Conservation (phyloP, 2,113 vertebrate genomes). For the Psittacara wagleri region DNA sequence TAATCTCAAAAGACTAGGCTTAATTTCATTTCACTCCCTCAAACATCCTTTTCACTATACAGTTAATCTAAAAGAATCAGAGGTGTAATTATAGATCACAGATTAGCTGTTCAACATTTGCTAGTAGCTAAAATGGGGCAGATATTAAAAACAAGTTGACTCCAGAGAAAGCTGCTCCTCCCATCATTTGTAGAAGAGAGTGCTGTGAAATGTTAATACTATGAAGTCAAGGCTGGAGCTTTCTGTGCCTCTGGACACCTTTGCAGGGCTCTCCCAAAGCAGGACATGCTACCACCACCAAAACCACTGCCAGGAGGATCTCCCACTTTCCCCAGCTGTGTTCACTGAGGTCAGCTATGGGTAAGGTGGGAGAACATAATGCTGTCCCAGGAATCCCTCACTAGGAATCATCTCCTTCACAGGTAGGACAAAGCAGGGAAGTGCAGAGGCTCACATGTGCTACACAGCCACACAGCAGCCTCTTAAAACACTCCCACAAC, state of each 20-base stretch:
- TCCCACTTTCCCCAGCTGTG: neutral
- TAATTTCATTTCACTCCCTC: conserved; percentile 63
- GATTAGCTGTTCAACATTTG: conserved; percentile 11
- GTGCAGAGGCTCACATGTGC: neutral
- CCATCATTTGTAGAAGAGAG: neutral
- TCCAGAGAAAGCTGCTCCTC: neutral
- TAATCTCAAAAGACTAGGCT: conserved; percentile 59
- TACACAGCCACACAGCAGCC: neutral
- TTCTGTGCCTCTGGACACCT: neutral
- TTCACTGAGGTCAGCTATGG: neutral
- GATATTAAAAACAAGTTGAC: neutral
- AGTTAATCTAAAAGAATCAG: conserved; percentile 43
- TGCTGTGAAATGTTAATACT: neutral
- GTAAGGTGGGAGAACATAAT: neutral
- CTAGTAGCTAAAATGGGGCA: neutral
- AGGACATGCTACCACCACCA: neutral
- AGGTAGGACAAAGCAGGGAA: neutral
- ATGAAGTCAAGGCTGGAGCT: neutral
- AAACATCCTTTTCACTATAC: conserved; percentile 36
- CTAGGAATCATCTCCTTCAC: neutral
- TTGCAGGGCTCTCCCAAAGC: neutral
- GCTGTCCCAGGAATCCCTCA: neutral
- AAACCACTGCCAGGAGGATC: neutral
- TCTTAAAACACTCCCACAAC: neutral
- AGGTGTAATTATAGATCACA: conserved; percentile 46